Percentiles rank a stretch among this genome's conserved stretches.
These are phyloP conservation scores for Blera fallax DNA, from an alignment of 2,888 invertebrate genomes.

Conservation along the genomic window DNA sequence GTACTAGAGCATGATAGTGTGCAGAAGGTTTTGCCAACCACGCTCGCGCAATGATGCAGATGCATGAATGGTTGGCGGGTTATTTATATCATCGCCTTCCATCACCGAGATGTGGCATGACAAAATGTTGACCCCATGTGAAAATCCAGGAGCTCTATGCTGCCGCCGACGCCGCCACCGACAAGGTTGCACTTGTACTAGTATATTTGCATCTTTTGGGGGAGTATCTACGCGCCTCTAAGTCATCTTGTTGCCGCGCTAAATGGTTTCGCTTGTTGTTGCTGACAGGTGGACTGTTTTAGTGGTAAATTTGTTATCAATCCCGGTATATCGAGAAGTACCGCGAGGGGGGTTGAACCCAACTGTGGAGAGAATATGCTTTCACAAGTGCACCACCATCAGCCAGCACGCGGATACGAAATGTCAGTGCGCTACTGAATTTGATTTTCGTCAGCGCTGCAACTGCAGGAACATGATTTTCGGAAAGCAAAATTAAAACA, in stretches of 20 bases:
- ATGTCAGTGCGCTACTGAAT: conserved; percentile 69
- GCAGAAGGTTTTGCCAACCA: conserved; percentile 25
- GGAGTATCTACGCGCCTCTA: conserved; percentile 59
- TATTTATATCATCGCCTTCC: conserved; percentile 71
- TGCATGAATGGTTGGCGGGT: conserved; percentile 64
- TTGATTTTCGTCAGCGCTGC: conserved; percentile 62
- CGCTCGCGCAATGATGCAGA: conserved; percentile 12
- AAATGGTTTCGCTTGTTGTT: conserved; percentile 48
- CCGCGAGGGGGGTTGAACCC: neutral
- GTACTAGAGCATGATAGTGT: conserved; percentile 26
- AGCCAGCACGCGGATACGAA: conserved; percentile 40
- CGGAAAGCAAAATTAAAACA: conserved; percentile 64
- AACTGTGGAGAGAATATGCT: neutral
- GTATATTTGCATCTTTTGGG: conserved; percentile 12
- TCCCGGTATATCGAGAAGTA: conserved; percentile 55
- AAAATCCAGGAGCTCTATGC: conserved; percentile 58
- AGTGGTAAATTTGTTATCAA: conserved; percentile 56
- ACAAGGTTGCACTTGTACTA: conserved; percentile 45
- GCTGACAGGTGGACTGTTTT: conserved; percentile 67
- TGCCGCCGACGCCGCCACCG: conserved; percentile 1
- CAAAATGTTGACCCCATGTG: conserved; percentile 73
- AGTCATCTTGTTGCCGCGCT: conserved; percentile 41
- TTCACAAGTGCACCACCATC: conserved; percentile 22
- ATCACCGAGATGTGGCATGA: conserved; percentile 71
- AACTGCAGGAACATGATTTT: conserved; percentile 44